Conservation (phyloP, 30 jellyfish, hydroid and myxozoan species). For the Nemopilema nomurai region DNA sequence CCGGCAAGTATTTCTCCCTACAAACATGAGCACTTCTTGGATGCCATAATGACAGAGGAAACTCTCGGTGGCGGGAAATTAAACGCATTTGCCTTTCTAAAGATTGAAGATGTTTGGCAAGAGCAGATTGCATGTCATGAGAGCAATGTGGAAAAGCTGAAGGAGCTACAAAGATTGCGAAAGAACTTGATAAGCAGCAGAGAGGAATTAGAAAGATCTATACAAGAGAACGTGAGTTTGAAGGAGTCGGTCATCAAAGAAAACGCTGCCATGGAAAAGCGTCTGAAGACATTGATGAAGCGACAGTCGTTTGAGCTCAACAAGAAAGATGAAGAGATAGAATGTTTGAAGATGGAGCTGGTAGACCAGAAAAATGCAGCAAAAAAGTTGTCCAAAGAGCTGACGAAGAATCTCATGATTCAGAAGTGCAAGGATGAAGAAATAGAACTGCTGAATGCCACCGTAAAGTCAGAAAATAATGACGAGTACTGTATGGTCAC, state of each 20-base stretch:
- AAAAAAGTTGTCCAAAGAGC: constrained; percentile 4
- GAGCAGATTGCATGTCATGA: constrained; percentile 43
- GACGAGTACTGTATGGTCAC: constrained; percentile 35
- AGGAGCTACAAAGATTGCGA: constrained; percentile 38
- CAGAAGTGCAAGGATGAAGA: constrained; percentile 19
- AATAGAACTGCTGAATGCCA: constrained; percentile 2
- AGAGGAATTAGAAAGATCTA: constrained; percentile 32
- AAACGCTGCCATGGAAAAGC: not conserved
- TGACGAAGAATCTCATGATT: not conserved
- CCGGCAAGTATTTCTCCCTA: not conserved
- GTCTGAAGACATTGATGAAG: not conserved
- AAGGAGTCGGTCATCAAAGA: not conserved
- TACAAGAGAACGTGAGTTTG: constrained; percentile 26
- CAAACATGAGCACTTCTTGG: constrained; percentile 14
- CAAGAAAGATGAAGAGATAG: constrained; percentile 8
- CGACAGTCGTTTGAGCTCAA: not conserved
- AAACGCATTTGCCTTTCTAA: constrained; percentile 28
- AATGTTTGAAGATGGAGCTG: constrained; percentile 6
- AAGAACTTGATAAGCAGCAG: constrained; percentile 5
- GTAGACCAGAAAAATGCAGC: not conserved
- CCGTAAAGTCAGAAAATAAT: constrained; percentile 19
- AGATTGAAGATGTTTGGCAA: constrained; percentile 35
- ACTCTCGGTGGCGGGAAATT: not conserved
- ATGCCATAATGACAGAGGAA: not conserved
- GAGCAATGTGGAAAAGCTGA: constrained; percentile 24